Evolutionary conservation across 2,797 vertebrate genomes (phyloP).

Genomic region (Pipistrellus pygmaeus): DNA sequence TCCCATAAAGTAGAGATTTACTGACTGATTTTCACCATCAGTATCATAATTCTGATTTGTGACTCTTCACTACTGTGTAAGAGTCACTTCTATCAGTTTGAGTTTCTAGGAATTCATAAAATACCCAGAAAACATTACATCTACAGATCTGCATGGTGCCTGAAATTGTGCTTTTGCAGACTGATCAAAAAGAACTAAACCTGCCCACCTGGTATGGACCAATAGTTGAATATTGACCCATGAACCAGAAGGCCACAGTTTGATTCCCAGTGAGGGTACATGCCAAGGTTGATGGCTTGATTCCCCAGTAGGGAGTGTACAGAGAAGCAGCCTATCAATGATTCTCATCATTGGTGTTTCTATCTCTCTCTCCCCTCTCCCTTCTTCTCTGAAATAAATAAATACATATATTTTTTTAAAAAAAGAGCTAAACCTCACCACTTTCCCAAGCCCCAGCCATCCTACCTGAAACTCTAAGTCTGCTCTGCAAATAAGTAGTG

Average conservation of each 20-base stretch:
- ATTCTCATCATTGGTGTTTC: too few relatives aligned
- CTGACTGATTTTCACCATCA: slow-evolving; percentile 64
- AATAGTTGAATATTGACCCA: too few relatives aligned
- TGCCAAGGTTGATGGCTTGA: too few relatives aligned
- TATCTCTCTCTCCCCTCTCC: too few relatives aligned
- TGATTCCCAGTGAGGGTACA: too few relatives aligned
- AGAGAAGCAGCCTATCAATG: too few relatives aligned
- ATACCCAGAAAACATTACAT: neutral
- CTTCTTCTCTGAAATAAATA: too few relatives aligned
- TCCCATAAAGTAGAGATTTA: slow-evolving; percentile 63
- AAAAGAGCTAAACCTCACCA: neutral
- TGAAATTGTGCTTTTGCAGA: slow-evolving; percentile 11
- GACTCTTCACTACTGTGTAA: slow-evolving; percentile 19
- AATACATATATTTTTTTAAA: too few relatives aligned
- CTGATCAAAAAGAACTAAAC: neutral
- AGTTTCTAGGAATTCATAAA: slow-evolving; percentile 57
- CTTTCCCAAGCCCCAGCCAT: neutral
- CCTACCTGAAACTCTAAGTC: neutral
- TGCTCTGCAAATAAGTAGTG: neutral
- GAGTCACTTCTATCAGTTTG: slow-evolving; percentile 34
- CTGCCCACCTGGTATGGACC: too few relatives aligned
- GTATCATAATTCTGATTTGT: slow-evolving; percentile 59
- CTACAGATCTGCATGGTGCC: neutral
- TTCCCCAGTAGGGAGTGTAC: too few relatives aligned
- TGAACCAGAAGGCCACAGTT: too few relatives aligned